phyloP scores from a whole-genome alignment of 2,797 vertebrate species.

The Leucoraja ocellata region DNA sequence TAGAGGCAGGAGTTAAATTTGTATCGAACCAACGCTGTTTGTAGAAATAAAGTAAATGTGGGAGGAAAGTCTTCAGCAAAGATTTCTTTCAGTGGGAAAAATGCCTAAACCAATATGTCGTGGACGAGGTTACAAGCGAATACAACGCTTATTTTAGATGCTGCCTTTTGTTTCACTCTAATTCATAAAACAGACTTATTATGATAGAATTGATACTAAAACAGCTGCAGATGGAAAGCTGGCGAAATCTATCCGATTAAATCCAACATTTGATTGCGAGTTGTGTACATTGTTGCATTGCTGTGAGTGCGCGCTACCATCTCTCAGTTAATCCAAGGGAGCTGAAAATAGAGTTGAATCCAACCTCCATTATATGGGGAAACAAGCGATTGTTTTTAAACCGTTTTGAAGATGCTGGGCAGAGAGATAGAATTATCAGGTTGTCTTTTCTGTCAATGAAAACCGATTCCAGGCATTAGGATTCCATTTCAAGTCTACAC shows the following conservation, averaged over 20 bases:
- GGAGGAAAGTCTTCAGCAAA: neutral
- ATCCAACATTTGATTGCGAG: neutral
- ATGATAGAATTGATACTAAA: constrained; percentile 8
- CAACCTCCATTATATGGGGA: neutral
- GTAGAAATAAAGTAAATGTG: neutral
- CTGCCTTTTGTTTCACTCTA: neutral
- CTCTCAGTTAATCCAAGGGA: neutral
- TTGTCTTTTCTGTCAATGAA: too few species aligned
- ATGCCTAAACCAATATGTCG: neutral
- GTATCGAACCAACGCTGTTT: neutral
- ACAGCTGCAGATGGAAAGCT: constrained; percentile 4
- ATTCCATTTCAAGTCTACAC: neutral
- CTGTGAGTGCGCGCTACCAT: neutral
- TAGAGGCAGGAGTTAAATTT: too few species aligned
- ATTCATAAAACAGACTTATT: constrained; percentile 11
- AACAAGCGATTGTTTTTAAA: neutral
- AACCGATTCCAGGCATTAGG: too few species aligned
- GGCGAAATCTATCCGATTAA: neutral
- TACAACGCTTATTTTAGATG: neutral
- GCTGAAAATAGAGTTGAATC: neutral
- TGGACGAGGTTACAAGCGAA: neutral
- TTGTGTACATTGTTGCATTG: neutral
- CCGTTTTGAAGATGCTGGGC: neutral
- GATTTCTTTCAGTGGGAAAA: neutral
- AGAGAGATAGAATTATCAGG: neutral